Conservation (phyloP, 2,888 invertebrate species). For the Pardosa pseudoannulata region DNA sequence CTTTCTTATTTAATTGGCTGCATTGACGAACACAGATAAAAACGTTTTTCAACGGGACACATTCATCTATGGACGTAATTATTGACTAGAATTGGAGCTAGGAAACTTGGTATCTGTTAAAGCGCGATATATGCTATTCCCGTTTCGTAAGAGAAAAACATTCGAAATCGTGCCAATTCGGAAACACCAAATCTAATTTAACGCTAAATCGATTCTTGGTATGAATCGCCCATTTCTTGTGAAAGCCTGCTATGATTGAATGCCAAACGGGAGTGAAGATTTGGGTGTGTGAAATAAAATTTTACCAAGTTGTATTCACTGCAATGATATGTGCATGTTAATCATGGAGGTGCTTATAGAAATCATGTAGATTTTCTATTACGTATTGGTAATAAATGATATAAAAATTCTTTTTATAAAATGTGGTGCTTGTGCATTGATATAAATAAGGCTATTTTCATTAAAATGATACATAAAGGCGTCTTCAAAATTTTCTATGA, state of each 20-base stretch:
- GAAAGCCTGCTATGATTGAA: background rate
- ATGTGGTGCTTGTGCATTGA: slow-evolving; percentile 8
- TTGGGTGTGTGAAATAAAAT: background rate
- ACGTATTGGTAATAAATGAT: slow-evolving; percentile 5
- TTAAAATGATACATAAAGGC: background rate
- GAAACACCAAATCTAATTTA: no score
- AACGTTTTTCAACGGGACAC: no score
- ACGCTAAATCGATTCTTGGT: slow-evolving; percentile 2
- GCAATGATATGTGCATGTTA: background rate
- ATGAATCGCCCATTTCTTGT: slow-evolving; percentile 1
- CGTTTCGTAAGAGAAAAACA: no score
- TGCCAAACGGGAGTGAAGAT: background rate
- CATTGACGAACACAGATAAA: no score
- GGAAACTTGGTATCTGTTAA: no score
- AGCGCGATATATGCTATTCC: no score
- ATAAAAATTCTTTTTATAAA: background rate
- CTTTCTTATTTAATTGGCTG: no score
- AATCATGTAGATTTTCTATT: slow-evolving; percentile 4
- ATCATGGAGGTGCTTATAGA: slow-evolving; percentile 12
- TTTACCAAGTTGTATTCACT: background rate
- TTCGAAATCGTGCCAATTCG: no score
- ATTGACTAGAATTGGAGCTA: no score
- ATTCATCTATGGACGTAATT: no score
- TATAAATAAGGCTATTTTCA: background rate
- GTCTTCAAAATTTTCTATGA: background rate